A percentile compares a stretch with the other conserved stretches of the same genome.
Conservation (phyloP, 2,797 vertebrate genomes). For the Fistularia tabacaria region DNA sequence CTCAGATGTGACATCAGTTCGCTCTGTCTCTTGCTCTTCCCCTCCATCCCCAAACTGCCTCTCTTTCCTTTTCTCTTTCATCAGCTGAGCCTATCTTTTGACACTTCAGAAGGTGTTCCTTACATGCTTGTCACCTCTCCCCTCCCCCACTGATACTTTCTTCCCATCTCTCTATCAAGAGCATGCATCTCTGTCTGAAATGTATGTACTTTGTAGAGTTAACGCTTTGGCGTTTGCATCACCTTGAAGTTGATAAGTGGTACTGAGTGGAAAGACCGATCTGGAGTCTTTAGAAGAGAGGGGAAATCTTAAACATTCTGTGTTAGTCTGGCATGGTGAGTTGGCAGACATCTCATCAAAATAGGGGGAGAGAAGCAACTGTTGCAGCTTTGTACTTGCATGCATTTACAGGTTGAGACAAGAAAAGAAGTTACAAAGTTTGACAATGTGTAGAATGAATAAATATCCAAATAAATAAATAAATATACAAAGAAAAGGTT, state of each 20-base stretch:
- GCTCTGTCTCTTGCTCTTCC: constrained; percentile 62
- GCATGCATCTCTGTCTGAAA: constrained; percentile 70
- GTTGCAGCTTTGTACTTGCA: constrained; percentile 56
- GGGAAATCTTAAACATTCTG: constrained; percentile 51
- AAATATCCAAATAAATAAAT: too few relatives aligned
- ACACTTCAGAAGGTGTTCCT: constrained; percentile 78
- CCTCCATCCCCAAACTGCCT: constrained; percentile 36
- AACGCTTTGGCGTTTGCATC: constrained; percentile 71
- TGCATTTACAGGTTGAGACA: constrained; percentile 53
- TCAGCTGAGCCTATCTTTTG: constrained; percentile 73
- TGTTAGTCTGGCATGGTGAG: constrained; percentile 50
- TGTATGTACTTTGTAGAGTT: constrained; percentile 79
- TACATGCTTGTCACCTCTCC: constrained; percentile 74
- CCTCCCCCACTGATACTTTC: constrained; percentile 66
- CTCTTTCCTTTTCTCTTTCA: constrained; percentile 71
- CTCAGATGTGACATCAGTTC: constrained; percentile 76
- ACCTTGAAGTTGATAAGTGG: constrained; percentile 78
- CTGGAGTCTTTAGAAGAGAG: constrained; percentile 65
- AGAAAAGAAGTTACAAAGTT: too few relatives aligned
- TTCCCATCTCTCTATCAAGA: constrained; percentile 64
- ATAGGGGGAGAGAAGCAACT: constrained; percentile 26
- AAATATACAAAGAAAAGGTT: too few relatives aligned
- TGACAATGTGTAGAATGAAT: too few relatives aligned
- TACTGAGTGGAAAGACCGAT: constrained; percentile 65
- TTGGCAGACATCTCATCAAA: constrained; percentile 50